Evolutionary conservation across 2,797 vertebrate genomes (phyloP).

Genomic region (Micropoecilia bifurca): DNA sequence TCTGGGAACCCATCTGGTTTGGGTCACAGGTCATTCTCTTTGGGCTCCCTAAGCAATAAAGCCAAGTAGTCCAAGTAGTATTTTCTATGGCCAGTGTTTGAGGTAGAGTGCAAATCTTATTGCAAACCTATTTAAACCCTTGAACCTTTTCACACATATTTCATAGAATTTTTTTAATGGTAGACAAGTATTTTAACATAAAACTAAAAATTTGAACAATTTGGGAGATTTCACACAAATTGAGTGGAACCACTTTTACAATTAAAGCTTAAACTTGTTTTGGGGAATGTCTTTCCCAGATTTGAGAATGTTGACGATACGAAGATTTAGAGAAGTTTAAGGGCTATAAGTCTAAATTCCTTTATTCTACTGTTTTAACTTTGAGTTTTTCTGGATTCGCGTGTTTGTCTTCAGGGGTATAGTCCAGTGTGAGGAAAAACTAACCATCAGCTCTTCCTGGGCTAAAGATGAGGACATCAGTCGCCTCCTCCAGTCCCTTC

Average conservation of each 20-base stretch:
- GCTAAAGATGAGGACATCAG: slow-evolving; percentile 98
- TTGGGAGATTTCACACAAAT: neutral
- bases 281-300: neutral
- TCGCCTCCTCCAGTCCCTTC: slow-evolving; percentile 93
- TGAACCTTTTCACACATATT: neutral
- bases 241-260: neutral
- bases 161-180: neutral
- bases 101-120: slow-evolving; percentile 1
- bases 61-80: slow-evolving; percentile 35
- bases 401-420: slow-evolving; percentile 81
- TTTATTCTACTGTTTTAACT: neutral
- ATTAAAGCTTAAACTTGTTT: neutral
- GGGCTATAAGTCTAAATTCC: neutral
- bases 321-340: neutral
- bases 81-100: neutral
- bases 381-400: neutral
- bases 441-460: slow-evolving; percentile 97
- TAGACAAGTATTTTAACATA: neutral
- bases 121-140: neutral
- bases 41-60: slow-evolving; percentile 49
- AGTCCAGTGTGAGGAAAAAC: slow-evolving; percentile 94
- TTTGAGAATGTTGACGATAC: neutral
- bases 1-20: slow-evolving; percentile 72
- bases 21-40: slow-evolving; percentile 64
- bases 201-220: neutral